phyloP scores from a whole-genome alignment of 2,113 vertebrate species.

The Heloderma charlesbogerti region DNA sequence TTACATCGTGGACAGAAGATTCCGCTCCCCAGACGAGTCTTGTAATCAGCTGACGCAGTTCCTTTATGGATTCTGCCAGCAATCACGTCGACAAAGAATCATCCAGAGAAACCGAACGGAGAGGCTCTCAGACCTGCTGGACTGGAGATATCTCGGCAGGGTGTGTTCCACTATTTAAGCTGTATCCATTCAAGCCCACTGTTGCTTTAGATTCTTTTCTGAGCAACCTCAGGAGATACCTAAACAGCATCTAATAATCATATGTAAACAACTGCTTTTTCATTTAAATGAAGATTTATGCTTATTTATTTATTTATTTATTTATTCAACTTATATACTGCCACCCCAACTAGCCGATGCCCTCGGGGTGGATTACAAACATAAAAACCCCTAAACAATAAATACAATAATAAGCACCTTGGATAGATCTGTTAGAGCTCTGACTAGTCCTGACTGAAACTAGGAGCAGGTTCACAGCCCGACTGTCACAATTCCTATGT shows the following conservation, averaged over 20 bases:
- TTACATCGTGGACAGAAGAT: slow-evolving; percentile 95
- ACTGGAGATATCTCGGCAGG: slow-evolving; percentile 95
- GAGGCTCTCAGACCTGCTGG: slow-evolving; percentile 92
- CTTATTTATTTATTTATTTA: too few relatives aligned
- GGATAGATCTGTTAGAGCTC: too few relatives aligned
- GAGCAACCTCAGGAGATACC: neutral
- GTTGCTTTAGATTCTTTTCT: neutral
- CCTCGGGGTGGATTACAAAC: too few relatives aligned
- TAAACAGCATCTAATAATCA: neutral
- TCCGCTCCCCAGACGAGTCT: slow-evolving; percentile 90
- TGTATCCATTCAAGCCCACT: neutral
- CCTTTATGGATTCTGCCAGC: slow-evolving; percentile 94
- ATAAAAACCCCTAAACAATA: too few relatives aligned
- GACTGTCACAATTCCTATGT: too few relatives aligned
- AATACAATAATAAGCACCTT: accelerated
- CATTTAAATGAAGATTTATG: neutral
- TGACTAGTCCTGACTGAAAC: too few relatives aligned
- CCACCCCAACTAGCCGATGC: too few relatives aligned
- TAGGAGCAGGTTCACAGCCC: too few relatives aligned
- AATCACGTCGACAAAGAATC: slow-evolving; percentile 94
- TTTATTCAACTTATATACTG: too few relatives aligned
- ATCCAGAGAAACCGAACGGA: slow-evolving; percentile 96
- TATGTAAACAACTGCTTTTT: neutral
- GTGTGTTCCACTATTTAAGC: slow-evolving; percentile 73
- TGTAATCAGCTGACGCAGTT: slow-evolving; percentile 97